Conservation (phyloP, 1,140 invertebrate genomes). For the Lethrus apterus region DNA sequence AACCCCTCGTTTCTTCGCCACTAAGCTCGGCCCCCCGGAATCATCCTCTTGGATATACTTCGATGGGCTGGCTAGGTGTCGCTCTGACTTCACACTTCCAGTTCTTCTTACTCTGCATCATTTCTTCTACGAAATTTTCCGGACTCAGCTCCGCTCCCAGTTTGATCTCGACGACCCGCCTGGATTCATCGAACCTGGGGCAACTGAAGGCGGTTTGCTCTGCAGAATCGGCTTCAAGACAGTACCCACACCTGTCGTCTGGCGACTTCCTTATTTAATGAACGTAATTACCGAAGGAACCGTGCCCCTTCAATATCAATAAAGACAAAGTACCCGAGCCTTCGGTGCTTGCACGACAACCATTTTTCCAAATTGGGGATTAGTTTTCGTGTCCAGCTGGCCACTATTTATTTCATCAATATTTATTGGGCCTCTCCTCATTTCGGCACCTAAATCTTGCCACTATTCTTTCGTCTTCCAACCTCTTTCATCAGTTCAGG, state of each 20-base stretch:
- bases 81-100: no score
- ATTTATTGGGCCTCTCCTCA: no score
- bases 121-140: background rate
- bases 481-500: no score
- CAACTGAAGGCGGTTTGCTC: slow-evolving; percentile 8
- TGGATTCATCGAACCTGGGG: slow-evolving; percentile 3
- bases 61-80: slow-evolving; percentile 1
- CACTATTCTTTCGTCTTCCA: no score
- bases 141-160: background rate
- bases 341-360: slow-evolving; percentile 10
- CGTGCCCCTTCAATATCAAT: slow-evolving; percentile 17
- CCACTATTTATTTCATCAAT: no score
- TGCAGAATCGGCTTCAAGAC: slow-evolving; percentile 11
- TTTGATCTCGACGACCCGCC: background rate
- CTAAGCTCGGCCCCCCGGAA: background rate
- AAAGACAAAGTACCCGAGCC: slow-evolving; percentile 5
- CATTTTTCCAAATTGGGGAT: slow-evolving; percentile 7
- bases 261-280: slow-evolving; percentile 11
- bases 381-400: slow-evolving; percentile 10
- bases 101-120: background rate
- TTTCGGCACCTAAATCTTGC: no score
- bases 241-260: slow-evolving; percentile 10
- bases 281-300: slow-evolving; percentile 13
- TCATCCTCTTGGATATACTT: no score
- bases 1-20: background rate